Percentiles rank a stretch among this genome's conserved stretches.
phyloP scores from a whole-genome alignment of 1,140 invertebrate species.

The Panagrolaimus sp. region DNA sequence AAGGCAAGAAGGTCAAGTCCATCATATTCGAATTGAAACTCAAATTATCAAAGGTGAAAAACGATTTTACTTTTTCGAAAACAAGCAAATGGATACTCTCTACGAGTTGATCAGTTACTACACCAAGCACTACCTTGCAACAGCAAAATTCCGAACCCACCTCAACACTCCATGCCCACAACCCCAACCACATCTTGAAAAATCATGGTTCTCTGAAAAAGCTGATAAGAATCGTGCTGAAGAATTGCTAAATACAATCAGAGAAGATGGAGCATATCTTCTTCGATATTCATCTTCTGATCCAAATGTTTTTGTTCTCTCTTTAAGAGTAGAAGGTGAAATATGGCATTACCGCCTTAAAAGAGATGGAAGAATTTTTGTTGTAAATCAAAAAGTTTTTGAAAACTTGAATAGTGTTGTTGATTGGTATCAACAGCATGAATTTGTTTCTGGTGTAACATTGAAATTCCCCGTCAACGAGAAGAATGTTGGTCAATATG shows the following conservation, averaged over 20 bases:
- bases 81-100: conserved; percentile 49
- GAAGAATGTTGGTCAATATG: conserved; percentile 41
- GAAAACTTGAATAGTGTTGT: conserved; percentile 57
- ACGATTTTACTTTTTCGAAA: conserved; percentile 53
- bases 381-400: conserved; percentile 56
- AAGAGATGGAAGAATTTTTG: conserved; percentile 56
- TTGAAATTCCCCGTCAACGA: conserved; percentile 53
- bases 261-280: conserved; percentile 53
- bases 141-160: conserved; percentile 44
- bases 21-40: conserved; percentile 44
- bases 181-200: conserved; percentile 52
- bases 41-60: conserved; percentile 26
- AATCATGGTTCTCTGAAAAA: conserved; percentile 51
- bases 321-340: conserved; percentile 46
- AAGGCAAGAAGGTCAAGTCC: conserved; percentile 33
- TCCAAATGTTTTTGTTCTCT: conserved; percentile 54
- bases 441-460: conserved; percentile 53
- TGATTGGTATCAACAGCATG: conserved; percentile 46
- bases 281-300: conserved; percentile 50
- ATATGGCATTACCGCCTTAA: conserved; percentile 57
- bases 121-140: conserved; percentile 47
- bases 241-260: conserved; percentile 48
- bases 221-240: conserved; percentile 51
- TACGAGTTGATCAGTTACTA: conserved; percentile 58
- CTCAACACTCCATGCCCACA: conserved; percentile 51